Percentiles rank a stretch among this genome's conserved stretches.
Evolutionary conservation across 2,113 vertebrate species (phyloP).

Genomic region (Gallinago undulata): DNA sequence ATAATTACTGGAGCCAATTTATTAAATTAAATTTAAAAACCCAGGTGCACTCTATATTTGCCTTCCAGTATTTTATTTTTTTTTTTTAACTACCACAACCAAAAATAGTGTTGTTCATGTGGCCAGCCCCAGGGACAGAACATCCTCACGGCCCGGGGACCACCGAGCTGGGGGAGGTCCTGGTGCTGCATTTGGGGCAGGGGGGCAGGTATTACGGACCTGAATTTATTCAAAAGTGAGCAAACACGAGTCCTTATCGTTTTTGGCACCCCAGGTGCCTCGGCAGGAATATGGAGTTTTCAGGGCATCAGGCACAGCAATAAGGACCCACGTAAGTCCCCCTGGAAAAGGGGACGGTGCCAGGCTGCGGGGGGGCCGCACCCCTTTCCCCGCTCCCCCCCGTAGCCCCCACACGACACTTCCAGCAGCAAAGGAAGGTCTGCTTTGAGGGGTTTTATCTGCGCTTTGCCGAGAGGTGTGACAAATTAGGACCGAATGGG

Average conservation of each 20-base stretch:
- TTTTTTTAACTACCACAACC: neutral
- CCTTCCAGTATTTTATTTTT: neutral
- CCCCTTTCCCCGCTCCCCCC: neutral
- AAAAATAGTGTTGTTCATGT: neutral
- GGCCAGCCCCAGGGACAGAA: accelerated
- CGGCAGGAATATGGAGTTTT: neutral
- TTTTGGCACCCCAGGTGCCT: neutral
- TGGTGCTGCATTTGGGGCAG: neutral
- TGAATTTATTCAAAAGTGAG: neutral
- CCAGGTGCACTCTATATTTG: neutral
- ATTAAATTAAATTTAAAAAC: conserved; percentile 2
- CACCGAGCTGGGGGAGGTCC: accelerated
- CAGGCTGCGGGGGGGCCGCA: neutral
- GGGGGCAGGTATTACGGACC: neutral
- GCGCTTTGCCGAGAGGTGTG: neutral
- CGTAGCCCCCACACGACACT: neutral
- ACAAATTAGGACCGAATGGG: neutral
- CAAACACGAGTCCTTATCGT: neutral
- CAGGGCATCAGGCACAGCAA: accelerated
- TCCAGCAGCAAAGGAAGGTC: neutral
- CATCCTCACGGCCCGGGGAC: accelerated
- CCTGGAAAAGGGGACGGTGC: neutral
- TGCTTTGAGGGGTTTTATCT: neutral
- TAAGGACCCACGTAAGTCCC: accelerated
- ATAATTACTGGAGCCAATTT: conserved; percentile 35